Conservation (phyloP, 2,888 invertebrate genomes). For the Andrena camellia region DNA sequence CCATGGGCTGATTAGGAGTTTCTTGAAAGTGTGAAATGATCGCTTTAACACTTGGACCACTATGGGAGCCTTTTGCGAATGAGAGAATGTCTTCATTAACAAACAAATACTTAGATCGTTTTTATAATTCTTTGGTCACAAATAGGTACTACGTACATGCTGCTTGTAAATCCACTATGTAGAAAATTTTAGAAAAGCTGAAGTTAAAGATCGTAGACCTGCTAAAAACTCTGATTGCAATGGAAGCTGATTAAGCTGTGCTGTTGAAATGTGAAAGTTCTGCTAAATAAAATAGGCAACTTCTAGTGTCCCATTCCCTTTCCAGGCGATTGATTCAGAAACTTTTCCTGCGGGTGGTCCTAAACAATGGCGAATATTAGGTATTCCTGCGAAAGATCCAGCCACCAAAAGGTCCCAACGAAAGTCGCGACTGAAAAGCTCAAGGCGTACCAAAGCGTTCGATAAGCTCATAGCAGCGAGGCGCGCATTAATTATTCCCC, state of each 20-base stretch:
- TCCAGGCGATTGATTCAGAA: background rate
- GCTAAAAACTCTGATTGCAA: background rate
- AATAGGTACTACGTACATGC: background rate
- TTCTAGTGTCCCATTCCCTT: no score
- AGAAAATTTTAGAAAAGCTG: background rate
- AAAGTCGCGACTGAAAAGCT: constrained; percentile 17
- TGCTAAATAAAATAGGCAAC: no score
- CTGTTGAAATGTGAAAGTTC: no score
- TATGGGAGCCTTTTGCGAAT: no score
- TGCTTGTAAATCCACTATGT: background rate
- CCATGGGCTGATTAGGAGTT: no score
- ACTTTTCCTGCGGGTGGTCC: background rate
- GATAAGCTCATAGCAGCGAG: constrained; percentile 62
- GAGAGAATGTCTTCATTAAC: no score
- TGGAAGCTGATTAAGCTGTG: no score
- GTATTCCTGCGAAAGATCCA: background rate
- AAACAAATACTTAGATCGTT: background rate
- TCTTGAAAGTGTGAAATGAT: background rate
- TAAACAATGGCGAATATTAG: background rate
- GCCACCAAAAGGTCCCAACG: background rate
- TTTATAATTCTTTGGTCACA: background rate
- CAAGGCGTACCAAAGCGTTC: constrained; percentile 38
- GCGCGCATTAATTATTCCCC: constrained; percentile 76
- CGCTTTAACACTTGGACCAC: background rate
- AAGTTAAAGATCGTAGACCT: background rate